Conservation (phyloP, 2,888 invertebrate species). For the Lepidochrysops patricia region DNA sequence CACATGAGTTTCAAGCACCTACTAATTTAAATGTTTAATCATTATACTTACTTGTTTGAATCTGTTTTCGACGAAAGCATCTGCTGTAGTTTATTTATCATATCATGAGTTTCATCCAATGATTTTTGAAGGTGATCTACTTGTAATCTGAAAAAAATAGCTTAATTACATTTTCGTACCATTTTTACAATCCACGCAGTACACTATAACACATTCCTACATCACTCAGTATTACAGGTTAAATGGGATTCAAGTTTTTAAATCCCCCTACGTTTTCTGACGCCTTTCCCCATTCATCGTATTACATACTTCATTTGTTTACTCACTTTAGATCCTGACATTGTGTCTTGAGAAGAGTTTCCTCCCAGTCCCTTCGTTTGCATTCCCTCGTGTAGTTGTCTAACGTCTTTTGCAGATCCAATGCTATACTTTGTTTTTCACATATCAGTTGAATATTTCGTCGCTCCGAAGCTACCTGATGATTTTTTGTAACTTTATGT, state of each 20-base stretch:
- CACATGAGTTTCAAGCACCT: too few species aligned
- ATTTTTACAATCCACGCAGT: too few species aligned
- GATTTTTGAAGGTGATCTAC: slow-evolving; percentile 62
- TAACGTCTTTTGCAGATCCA: slow-evolving; percentile 74
- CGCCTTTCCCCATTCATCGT: too few species aligned
- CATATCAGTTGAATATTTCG: slow-evolving; percentile 72
- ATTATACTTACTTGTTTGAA: slow-evolving; percentile 49
- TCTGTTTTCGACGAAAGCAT: slow-evolving; percentile 51
- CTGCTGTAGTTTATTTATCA: slow-evolving; percentile 56
- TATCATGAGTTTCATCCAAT: slow-evolving; percentile 61
- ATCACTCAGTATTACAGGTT: too few species aligned
- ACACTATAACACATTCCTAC: too few species aligned
- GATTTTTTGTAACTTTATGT: too few species aligned
- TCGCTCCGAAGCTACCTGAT: slow-evolving; percentile 71
- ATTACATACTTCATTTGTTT: background rate
- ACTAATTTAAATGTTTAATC: background rate
- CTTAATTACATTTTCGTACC: too few species aligned
- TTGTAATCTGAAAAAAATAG: slow-evolving; percentile 45
- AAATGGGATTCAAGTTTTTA: too few species aligned
- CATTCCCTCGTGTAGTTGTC: slow-evolving; percentile 70
- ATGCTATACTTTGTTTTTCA: slow-evolving; percentile 73
- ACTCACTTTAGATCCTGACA: slow-evolving; percentile 56
- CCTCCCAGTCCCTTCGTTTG: slow-evolving; percentile 75
- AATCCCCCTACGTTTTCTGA: too few species aligned
- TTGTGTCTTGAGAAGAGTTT: slow-evolving; percentile 52